Base-by-base conservation (phyloP, 1,140 invertebrate genomes). In the Colletes gigas region DNA sequence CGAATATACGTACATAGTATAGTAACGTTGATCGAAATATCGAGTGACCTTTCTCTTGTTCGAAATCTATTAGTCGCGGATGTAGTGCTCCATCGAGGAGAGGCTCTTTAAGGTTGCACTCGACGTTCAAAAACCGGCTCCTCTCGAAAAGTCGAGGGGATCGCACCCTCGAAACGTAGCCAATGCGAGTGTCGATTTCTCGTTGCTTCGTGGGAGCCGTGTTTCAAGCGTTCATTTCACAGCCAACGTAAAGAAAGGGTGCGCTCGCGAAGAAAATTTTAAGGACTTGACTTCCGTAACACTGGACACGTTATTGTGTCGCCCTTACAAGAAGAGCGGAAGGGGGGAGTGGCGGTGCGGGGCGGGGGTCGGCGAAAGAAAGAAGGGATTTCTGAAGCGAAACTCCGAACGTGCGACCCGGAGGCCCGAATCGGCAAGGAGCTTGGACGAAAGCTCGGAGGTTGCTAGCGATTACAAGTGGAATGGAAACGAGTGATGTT, bases 251-350 rank as follows among this genome's bases (percentile, higher is more conserved):
- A 78, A 87, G 84, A 87, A 87, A 87, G 75, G 84, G 84, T 83
- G 62, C 84, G 77, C 39, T 87, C 85, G 81, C 76, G 39, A 87
- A 86, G 84, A 87, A 87, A 83, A 86, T 87, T 74, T 80, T 69
- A 67, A 85, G 85, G 68, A 59, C 83, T 80, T 59, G 66, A 71
- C 63, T 78, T 70, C 21, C 74, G 80, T 63, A 78, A 82, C 74
- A 65, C 41, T 71, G 80, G 75, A 78, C 83, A 50, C 71, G 54
- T 78, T 83, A 74, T 65, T 65, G 60, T 77, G 47, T 67, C 52
- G 8, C 19, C 19, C 55, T 12, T 17, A 62, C 4, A 67, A 62
- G 41, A 39, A 15, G 17, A 63, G 14, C 80, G 66, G 17, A 30
- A 2, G 30, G 0, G 30, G 30, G 30, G 30, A 30, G n/a, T n/a